Conservation (phyloP, 2,797 vertebrate genomes). For the Gambusia yucatana region DNA sequence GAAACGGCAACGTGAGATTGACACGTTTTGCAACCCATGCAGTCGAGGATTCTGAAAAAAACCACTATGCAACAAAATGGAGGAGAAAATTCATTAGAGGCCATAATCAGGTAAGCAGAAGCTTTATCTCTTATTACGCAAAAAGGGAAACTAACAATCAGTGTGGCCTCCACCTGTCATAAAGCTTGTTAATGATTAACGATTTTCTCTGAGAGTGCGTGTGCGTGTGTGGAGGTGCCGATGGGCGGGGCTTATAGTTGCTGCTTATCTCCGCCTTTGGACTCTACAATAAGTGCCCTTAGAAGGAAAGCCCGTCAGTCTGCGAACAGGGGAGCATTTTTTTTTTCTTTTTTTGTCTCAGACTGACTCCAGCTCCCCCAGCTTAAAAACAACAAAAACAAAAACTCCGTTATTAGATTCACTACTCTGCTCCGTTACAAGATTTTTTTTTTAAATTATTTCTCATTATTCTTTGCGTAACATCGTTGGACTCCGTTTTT, state of each 20-base stretch:
- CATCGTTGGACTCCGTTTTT: neutral
- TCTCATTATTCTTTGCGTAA: neutral
- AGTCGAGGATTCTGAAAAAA: neutral
- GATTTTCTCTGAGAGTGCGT: neutral
- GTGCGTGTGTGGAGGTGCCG: neutral
- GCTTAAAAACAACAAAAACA: neutral
- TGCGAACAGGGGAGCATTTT: conserved; percentile 6
- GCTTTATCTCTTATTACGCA: neutral
- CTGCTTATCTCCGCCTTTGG: conserved; percentile 65
- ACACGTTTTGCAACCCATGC: neutral
- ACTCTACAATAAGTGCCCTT: conserved; percentile 71
- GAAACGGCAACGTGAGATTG: neutral
- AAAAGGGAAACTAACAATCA: neutral
- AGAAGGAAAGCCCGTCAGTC: conserved; percentile 70
- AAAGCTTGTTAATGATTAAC: conserved; percentile 12
- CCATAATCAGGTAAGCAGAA: neutral
- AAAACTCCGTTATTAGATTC: conserved; percentile 1
- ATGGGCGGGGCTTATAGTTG: conserved; percentile 50
- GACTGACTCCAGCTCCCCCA: conserved; percentile 13
- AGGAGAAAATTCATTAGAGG: neutral
- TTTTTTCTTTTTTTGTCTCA: neutral
- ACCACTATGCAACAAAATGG: neutral
- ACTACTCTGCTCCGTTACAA: neutral
- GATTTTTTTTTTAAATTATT: neutral
- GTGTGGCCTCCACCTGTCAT: conserved; percentile 15